Evolutionary conservation across 2,113 vertebrate species (phyloP).

Genomic region (Carollia perspicillata): DNA sequence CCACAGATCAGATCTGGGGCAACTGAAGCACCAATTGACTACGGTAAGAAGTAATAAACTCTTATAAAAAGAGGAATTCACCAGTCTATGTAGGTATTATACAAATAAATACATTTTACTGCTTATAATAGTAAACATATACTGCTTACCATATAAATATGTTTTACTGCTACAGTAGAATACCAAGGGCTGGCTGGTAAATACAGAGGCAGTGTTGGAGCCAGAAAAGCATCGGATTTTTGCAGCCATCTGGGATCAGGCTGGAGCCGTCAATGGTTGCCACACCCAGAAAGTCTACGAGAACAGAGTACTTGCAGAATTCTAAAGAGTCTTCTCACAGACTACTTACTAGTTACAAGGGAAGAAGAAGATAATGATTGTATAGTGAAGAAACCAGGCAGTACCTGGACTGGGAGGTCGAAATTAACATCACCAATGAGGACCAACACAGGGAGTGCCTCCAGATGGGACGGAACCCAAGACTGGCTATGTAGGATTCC

Average conservation of each 20-base stretch:
- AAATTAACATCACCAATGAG: neutral
- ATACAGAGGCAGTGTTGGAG: neutral
- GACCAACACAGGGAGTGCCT: neutral
- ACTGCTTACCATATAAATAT: neutral
- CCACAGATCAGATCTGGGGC: neutral
- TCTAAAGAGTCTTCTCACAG: neutral
- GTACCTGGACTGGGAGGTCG: neutral
- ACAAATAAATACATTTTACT: neutral
- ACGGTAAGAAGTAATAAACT: neutral
- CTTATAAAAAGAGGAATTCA: neutral
- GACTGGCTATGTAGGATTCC: neutral
- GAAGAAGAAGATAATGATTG: neutral
- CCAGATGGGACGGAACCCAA: neutral
- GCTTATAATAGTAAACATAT: neutral
- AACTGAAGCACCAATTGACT: neutral
- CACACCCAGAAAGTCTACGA: rapidly evolving
- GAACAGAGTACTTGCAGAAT: neutral
- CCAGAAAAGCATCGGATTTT: neutral
- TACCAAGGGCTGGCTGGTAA: neutral
- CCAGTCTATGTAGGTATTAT: neutral
- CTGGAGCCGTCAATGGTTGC: neutral
- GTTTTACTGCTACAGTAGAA: neutral
- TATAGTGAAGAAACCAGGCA: neutral
- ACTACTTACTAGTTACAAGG: neutral
- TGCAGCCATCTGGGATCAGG: neutral